These are phyloP conservation scores for Tenthredo notha DNA, from an alignment of 2,888 invertebrate species.

Conservation along the genomic window DNA sequence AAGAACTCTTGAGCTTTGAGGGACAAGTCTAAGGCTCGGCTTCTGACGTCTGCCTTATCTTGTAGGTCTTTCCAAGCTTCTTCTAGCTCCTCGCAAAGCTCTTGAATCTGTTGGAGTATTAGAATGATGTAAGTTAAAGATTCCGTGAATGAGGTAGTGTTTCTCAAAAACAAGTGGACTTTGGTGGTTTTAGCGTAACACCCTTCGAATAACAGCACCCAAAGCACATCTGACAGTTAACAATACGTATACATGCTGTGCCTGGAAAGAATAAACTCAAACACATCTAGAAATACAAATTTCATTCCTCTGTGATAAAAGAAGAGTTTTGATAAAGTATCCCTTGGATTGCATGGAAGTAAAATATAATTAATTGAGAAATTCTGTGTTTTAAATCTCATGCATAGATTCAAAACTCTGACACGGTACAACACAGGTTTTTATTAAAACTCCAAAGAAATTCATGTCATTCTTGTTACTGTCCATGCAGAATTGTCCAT, in stretches of 20 bases:
- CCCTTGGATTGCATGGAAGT: not conserved
- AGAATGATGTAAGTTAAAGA: not conserved
- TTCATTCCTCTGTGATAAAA: not conserved
- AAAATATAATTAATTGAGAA: not conserved
- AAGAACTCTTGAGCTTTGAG: conserved; percentile 95
- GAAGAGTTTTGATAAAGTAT: not conserved
- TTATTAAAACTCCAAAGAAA: not conserved
- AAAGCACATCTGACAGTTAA: conserved; percentile 16
- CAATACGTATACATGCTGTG: not conserved
- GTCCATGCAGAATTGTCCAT: conserved; percentile 66
- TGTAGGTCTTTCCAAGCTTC: conserved; percentile 88
- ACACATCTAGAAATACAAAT: not conserved
- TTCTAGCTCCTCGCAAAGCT: conserved; percentile 86
- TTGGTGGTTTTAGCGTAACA: not conserved
- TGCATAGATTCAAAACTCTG: not conserved
- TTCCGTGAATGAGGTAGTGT: not conserved
- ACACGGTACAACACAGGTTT: not conserved
- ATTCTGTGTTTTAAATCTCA: not conserved
- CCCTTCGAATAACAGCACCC: not conserved
- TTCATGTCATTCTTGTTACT: conserved; percentile 13
- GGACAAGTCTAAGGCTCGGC: conserved; percentile 90
- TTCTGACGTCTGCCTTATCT: conserved; percentile 85
- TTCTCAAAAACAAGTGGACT: not conserved
- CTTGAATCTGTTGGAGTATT: conserved; percentile 83
- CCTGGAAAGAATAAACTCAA: conserved; percentile 2